Percentiles rank a stretch among this genome's conserved stretches.
Evolutionary conservation across 2,113 vertebrate genomes (phyloP).

Genomic region (Muscicapa adusta): DNA sequence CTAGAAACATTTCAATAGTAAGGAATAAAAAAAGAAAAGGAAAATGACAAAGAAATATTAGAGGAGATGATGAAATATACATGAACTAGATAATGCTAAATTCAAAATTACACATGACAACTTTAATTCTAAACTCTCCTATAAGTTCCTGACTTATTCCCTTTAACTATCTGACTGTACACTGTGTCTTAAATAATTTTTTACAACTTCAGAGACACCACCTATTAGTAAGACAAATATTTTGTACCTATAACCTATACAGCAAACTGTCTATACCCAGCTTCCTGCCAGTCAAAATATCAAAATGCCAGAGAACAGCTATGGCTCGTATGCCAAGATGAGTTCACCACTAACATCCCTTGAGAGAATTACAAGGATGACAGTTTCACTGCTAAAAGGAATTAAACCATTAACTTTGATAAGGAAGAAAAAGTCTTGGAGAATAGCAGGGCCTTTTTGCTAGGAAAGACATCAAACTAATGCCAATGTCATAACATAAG

Average conservation of each 20-base stretch:
- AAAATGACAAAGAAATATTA: neutral
- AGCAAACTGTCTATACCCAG: neutral
- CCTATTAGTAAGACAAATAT: neutral
- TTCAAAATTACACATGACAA: neutral
- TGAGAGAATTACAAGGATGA: neutral
- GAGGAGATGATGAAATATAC: neutral
- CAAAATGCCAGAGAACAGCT: neutral
- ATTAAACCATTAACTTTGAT: neutral
- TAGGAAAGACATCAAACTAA: neutral
- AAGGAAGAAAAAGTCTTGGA: neutral
- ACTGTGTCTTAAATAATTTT: neutral
- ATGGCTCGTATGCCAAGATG: accelerated
- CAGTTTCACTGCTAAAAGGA: neutral
- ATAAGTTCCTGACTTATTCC: neutral
- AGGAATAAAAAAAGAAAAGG: neutral
- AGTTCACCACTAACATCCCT: neutral
- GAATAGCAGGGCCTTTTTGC: neutral
- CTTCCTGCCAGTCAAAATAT: neutral
- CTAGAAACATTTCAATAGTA: neutral
- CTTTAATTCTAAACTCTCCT: neutral
- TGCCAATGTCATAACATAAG: neutral
- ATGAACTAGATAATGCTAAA: neutral
- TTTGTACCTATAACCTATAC: neutral
- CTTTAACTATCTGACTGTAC: neutral
- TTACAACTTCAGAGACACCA: neutral